phyloP scores from a whole-genome alignment of 2,797 vertebrate species.

The Gephyroberyx darwinii region DNA sequence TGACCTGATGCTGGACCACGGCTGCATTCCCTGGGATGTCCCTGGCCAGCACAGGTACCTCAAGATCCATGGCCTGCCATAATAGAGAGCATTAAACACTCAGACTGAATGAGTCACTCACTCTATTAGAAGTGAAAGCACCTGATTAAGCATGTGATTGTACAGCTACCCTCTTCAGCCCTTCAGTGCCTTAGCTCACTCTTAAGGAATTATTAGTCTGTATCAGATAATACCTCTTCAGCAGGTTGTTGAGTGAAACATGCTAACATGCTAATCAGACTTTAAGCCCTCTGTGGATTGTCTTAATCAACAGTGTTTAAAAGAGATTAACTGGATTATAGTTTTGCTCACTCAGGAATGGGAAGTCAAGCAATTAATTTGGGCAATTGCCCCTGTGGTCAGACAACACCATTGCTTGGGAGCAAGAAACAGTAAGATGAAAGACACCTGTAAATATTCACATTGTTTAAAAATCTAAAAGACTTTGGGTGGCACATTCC shows the following conservation, averaged over 20 bases:
- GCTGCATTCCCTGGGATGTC: slow-evolving; percentile 93
- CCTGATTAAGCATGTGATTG: slow-evolving; percentile 6
- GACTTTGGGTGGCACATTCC: slow-evolving; percentile 8
- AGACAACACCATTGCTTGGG: slow-evolving; percentile 51
- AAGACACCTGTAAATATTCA: slow-evolving; percentile 48
- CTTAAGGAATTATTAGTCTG: slow-evolving; percentile 53
- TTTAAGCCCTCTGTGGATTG: slow-evolving; percentile 72
- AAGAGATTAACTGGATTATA: slow-evolving; percentile 78
- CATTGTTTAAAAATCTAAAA: neutral
- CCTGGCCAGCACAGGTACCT: slow-evolving; percentile 89
- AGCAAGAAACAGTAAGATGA: slow-evolving; percentile 39
- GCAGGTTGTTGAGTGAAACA: slow-evolving; percentile 67
- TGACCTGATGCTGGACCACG: slow-evolving; percentile 85
- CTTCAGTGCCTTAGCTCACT: slow-evolving; percentile 29
- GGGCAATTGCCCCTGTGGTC: slow-evolving; percentile 59
- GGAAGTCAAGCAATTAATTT: slow-evolving; percentile 66
- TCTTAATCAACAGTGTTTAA: slow-evolving; percentile 74
- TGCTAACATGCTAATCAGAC: slow-evolving; percentile 69
- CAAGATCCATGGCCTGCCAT: slow-evolving; percentile 93
- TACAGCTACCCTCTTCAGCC: slow-evolving; percentile 14
- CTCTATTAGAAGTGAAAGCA: neutral
- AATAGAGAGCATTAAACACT: slow-evolving; percentile 41
- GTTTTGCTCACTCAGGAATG: slow-evolving; percentile 62
- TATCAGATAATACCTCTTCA: slow-evolving; percentile 53
- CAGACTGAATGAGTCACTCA: neutral